Evolutionary conservation across 2,797 vertebrate species (phyloP), one percentile per base, ranked within the genome.

Genomic region (Sebastolobus alascanus): DNA sequence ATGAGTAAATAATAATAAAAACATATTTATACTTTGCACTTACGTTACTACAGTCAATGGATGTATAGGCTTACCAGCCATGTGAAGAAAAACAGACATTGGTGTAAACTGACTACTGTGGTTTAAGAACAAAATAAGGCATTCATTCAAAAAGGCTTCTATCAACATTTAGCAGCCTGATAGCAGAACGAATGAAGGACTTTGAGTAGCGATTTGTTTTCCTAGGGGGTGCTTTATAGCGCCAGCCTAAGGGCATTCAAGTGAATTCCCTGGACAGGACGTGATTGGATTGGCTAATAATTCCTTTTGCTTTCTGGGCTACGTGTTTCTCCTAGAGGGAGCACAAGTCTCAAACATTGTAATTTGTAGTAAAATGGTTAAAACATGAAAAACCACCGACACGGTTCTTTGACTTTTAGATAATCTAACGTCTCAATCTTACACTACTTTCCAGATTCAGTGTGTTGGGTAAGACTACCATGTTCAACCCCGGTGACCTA

Each of bases 401-500:
- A 58, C 4, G 1, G 9, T 25, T 25, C 25, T 25, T 25, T 25
- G 33, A 20, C 4, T 14, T 50, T 22, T 72, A 35, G 22, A n/a
- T 58, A 2, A n/a, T 66, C 16, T 68, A 22, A 71, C 3, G 1
- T 73, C 7, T 55, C 9, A 2, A 37, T 18, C 0, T 33, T 56
- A 11, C 16, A 25, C 25, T 65, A 6, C n/a, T 18, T 54, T 33
- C 18, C 82, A 90, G 83, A 58, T 72, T 27, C 58, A 37, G 29
- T 61, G 66, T 69, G 31, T 37, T 70, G 14, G 9, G 6, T 68
- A 61, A 56, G 43, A 25, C 79, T 37, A 73, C 79, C 86, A 99
- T 99, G 98, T 95, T 97, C 83, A 95, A 1, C 13, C 96, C 96
- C 37, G 95, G 94, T 88, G 97, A 98, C 73, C 71, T 97, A 18